A percentile compares a stretch with the other conserved stretches of the same genome.
Conservation (phyloP, 2,113 vertebrate species). For the Paralichthys olivaceus region DNA sequence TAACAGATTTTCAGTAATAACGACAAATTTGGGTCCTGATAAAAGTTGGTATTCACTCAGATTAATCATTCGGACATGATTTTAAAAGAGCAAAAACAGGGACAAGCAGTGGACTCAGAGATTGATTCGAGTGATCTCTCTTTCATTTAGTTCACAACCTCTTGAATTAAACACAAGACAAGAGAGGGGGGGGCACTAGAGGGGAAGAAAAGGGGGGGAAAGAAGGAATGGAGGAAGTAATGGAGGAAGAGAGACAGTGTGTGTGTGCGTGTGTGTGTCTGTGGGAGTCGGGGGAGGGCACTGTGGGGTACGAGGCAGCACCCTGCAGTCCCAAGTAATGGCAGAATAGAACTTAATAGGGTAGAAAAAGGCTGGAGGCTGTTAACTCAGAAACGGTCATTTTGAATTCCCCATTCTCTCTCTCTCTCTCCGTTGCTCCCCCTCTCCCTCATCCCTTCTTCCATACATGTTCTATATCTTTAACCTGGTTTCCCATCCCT, state of each 20-base stretch:
- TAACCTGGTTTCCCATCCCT: constrained; percentile 55
- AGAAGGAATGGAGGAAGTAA: constrained; percentile 36
- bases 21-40: background rate
- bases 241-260: constrained; percentile 11
- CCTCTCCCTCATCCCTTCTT: constrained; percentile 55
- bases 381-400: constrained; percentile 87
- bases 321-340: constrained; percentile 83
- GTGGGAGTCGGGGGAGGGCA: constrained; percentile 36
- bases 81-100: constrained; percentile 7
- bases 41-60: background rate
- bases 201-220: background rate
- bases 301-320: constrained; percentile 71
- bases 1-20: background rate
- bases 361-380: constrained; percentile 85
- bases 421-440: constrained; percentile 35
- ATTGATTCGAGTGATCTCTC: constrained; percentile 51
- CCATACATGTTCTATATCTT: constrained; percentile 51
- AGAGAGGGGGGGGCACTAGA: constrained; percentile 13
- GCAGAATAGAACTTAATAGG: constrained; percentile 86
- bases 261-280: constrained; percentile 10
- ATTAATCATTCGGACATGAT: background rate
- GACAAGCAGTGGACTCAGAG: constrained; percentile 26
- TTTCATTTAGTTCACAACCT: constrained; percentile 66
- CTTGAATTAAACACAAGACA: constrained; percentile 47
- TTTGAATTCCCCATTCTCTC: constrained; percentile 80